Evolutionary conservation across 2,797 vertebrate species (phyloP).

Genomic region (Rhincodon typus): DNA sequence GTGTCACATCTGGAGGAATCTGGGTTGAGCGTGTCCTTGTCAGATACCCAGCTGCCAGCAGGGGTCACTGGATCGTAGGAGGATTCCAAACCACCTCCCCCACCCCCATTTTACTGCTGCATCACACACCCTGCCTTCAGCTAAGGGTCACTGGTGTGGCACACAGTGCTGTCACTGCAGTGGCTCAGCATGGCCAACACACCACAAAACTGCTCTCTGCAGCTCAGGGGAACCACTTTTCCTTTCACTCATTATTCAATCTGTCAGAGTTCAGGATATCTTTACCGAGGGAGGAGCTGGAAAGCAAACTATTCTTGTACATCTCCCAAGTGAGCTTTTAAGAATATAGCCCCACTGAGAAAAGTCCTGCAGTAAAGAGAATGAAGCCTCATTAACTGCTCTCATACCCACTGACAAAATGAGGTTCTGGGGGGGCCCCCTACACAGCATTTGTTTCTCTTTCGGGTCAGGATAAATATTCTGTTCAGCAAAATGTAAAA

Average conservation of each 20-base stretch:
- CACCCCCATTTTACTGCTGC: neutral
- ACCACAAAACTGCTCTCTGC: neutral
- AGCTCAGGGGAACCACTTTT: neutral
- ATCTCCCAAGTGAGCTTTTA: neutral
- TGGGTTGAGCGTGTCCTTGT: neutral
- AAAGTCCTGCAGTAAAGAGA: neutral
- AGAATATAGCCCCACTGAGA: neutral
- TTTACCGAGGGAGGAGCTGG: neutral
- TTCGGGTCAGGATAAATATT: neutral
- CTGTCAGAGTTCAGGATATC: neutral
- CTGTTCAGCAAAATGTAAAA: neutral
- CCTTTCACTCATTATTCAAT: neutral
- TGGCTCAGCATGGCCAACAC: neutral
- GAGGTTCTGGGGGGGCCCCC: neutral
- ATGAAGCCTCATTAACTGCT: neutral
- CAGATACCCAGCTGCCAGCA: neutral
- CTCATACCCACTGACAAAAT: neutral
- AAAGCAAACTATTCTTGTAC: neutral
- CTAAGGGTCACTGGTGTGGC: neutral
- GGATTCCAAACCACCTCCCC: neutral
- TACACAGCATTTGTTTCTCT: neutral
- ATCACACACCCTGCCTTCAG: neutral
- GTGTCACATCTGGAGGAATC: neutral
- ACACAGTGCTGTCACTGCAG: neutral
- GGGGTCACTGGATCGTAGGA: neutral